phyloP scores from a whole-genome alignment of 2,113 vertebrate species.

The Xenopus tropicalis region DNA sequence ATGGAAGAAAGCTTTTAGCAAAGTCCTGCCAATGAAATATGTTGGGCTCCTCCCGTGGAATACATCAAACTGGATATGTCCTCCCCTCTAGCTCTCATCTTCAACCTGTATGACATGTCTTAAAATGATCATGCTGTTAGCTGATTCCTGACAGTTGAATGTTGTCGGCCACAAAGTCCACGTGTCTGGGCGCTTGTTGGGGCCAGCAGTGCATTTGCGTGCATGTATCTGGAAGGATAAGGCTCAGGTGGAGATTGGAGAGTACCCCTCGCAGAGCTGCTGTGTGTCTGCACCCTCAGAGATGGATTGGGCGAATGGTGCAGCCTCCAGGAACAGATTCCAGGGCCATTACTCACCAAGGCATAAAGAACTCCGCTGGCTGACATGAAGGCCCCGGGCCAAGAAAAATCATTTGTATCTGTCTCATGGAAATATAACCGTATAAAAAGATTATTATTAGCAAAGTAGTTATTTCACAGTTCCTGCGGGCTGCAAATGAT shows the following conservation, averaged over 20 bases:
- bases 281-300: slow-evolving; percentile 16
- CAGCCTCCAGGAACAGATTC: slow-evolving; percentile 34
- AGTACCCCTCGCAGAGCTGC: neutral
- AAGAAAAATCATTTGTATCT: slow-evolving; percentile 32
- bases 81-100: neutral
- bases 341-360: slow-evolving; percentile 35
- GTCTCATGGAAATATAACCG: slow-evolving; percentile 35
- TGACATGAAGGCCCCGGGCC: slow-evolving; percentile 24
- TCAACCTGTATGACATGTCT: slow-evolving; percentile 10
- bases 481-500: slow-evolving; percentile 14
- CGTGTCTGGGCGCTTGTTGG: neutral
- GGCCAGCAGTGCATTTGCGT: neutral
- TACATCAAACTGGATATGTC: slow-evolving; percentile 10
- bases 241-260: slow-evolving; percentile 2
- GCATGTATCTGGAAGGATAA: neutral
- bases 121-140: neutral
- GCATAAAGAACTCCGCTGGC: slow-evolving; percentile 27
- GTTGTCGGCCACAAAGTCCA: neutral
- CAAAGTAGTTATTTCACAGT: slow-evolving; percentile 34
- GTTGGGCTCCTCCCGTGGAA: slow-evolving; percentile 8
- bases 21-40: slow-evolving; percentile 26
- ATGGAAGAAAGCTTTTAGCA: slow-evolving; percentile 29
- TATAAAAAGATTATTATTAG: slow-evolving; percentile 40
- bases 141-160: neutral
- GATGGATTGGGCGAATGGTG: slow-evolving; percentile 33